Conservation (phyloP, 2,113 vertebrate species). For the Hassar affinis region DNA sequence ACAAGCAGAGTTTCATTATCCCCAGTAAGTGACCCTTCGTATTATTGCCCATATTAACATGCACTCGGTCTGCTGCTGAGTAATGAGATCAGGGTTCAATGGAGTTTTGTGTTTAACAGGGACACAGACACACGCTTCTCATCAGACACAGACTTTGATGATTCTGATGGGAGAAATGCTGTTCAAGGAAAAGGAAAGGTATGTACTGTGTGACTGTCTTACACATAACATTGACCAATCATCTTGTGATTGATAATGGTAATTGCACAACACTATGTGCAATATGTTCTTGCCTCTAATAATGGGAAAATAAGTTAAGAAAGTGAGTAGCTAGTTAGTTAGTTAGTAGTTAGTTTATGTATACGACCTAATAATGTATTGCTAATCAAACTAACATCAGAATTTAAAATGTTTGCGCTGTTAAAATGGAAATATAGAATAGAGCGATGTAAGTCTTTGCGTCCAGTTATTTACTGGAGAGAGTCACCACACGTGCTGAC, state of each 20-base stretch:
- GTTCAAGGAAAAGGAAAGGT: slow-evolving; percentile 86
- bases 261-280: not conserved
- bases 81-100: slow-evolving; percentile 62
- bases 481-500: not conserved
- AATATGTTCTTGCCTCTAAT: not conserved
- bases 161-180: slow-evolving; percentile 87
- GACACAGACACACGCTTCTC: slow-evolving; percentile 93
- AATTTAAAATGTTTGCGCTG: too few relatives aligned
- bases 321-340: not conserved
- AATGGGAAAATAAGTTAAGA: not conserved
- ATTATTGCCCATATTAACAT: slow-evolving; percentile 46
- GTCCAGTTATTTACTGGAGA: too few relatives aligned
- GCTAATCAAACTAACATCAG: too few relatives aligned
- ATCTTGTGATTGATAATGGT: not conserved
- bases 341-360: too few relatives aligned
- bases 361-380: too few relatives aligned
- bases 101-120: slow-evolving; percentile 67
- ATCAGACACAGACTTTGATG: slow-evolving; percentile 94
- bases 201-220: slow-evolving; percentile 51
- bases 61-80: slow-evolving; percentile 23
- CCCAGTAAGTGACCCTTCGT: slow-evolving; percentile 84
- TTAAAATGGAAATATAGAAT: not conserved
- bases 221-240: not conserved
- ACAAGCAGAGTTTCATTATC: slow-evolving; percentile 91
- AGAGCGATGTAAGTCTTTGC: too few relatives aligned